phyloP scores from a whole-genome alignment of 2,797 vertebrate species.

The Bovichtus variegatus region DNA sequence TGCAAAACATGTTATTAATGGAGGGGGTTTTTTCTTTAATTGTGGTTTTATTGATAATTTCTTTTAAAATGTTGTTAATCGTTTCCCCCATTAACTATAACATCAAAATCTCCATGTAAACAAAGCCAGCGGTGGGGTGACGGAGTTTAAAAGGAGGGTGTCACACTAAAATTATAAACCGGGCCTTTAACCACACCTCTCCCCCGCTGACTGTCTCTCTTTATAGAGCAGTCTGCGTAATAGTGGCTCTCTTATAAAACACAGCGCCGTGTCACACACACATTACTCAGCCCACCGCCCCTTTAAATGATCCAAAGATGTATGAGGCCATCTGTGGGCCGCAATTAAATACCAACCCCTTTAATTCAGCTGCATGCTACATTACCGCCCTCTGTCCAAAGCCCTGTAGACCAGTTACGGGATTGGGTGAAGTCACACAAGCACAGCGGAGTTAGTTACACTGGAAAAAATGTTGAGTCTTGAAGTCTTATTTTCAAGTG shows the following conservation, averaged over 20 bases:
- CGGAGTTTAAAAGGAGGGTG: conserved; percentile 55
- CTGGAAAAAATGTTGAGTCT: conserved; percentile 28
- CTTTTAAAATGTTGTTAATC: not conserved
- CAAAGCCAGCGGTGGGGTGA: conserved; percentile 42
- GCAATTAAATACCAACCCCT: conserved; percentile 81
- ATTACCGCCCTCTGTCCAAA: conserved; percentile 70
- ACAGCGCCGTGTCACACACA: conserved; percentile 74
- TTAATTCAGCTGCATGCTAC: conserved; percentile 81
- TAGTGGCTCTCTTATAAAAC: conserved; percentile 80
- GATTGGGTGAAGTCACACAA: conserved; percentile 31
- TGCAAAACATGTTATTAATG: not conserved
- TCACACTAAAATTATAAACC: conserved; percentile 60
- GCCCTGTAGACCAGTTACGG: conserved; percentile 51
- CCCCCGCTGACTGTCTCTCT: conserved; percentile 67
- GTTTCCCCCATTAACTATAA: not conserved
- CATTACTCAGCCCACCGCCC: conserved; percentile 81
- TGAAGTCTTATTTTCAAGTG: not conserved
- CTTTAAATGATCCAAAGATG: conserved; percentile 84
- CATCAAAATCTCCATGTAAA: conserved; percentile 49
- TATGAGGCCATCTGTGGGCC: conserved; percentile 79
- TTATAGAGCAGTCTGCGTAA: conserved; percentile 77
- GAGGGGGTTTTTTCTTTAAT: not conserved
- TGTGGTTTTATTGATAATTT: not conserved
- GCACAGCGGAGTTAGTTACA: conserved; percentile 21
- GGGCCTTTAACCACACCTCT: conserved; percentile 67